These are phyloP conservation scores for Cerceris rybyensis DNA, from an alignment of 2,888 invertebrate genomes.

Conservation along the genomic window DNA sequence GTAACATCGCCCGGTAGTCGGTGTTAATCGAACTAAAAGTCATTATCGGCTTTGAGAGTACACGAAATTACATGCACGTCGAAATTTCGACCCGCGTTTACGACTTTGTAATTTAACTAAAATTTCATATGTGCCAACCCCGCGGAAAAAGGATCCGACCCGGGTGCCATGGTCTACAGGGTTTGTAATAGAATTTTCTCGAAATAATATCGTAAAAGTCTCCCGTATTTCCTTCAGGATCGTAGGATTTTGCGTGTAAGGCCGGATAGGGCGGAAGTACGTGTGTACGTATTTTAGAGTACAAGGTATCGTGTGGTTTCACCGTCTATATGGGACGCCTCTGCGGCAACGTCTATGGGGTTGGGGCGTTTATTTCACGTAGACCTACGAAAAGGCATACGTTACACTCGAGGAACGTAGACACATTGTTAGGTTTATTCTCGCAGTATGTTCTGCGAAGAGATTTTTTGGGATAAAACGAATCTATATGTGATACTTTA, in stretches of 20 bases:
- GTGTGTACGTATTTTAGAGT: slow-evolving; percentile 4
- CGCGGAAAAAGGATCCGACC: background rate
- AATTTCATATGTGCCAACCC: slow-evolving; percentile 14
- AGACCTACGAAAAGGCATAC: background rate
- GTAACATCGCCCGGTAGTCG: background rate
- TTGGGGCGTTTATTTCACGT: background rate
- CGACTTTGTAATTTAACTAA: slow-evolving; percentile 9
- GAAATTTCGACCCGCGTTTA: background rate
- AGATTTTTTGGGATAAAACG: too few species aligned
- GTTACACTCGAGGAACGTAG: background rate
- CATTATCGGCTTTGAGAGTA: slow-evolving; percentile 33
- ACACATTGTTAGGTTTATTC: background rate
- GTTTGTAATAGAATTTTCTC: slow-evolving; percentile 37
- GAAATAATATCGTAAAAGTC: slow-evolving; percentile 51
- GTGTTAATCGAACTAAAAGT: slow-evolving; percentile 40
- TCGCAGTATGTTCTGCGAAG: too few species aligned
- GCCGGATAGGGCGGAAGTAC: slow-evolving; percentile 4
- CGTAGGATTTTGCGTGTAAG: background rate
- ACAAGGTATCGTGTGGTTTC: background rate
- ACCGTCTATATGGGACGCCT: background rate
- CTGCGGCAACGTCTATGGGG: background rate
- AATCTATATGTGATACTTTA: too few species aligned
- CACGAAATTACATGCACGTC: background rate
- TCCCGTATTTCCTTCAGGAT: slow-evolving; percentile 27
- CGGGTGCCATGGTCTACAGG: slow-evolving; percentile 1